Base-by-base conservation (phyloP, 1,140 invertebrate genomes). In the Limonius californicus region DNA sequence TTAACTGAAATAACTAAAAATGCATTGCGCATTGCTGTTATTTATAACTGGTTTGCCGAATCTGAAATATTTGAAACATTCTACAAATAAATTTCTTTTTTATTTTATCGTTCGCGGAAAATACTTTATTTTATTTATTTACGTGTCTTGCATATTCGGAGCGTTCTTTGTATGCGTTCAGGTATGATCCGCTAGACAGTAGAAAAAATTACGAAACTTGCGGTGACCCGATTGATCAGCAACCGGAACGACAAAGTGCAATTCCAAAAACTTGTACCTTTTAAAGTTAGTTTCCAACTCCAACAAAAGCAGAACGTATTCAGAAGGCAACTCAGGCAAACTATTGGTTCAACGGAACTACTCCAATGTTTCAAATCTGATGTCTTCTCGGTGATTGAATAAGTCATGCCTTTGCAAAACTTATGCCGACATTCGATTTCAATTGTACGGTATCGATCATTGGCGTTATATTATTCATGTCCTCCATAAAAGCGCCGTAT, bases 381-480 rank as follows among this genome's bases (percentile, higher is more conserved):
- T 50, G 45, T 50, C 16, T 18, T 50, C n/a, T 6, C 16, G 6
- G 45, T 19, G 45, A 50, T 50, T 50, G 45, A 50, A 50, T 45
- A 50, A 50, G 20, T 50, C n/a, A 50, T 19, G 16, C 12, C 16
- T 12, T 50, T 21, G 20, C 14, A 21, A 50, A 18, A 7, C 16
- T 19, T 50, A 50, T 19, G n/a, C 35, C 45, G 32, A 60, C 47
- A 60, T 60, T 60, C 42, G 39, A 47, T 59, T 59, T 59, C 57
- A 59, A 59, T 57, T 57, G 56, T 19, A 19, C n/a, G 14, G 43
- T 57, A 57, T 57, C 56, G 56, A 57, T 57, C 35, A 53, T 59
- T 30, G 16, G 1, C 6, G 11, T 54, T 54, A 50, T 47, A 62
- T 50, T 57, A 57, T 57, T 57, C 61, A 62, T 57, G 54, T 42